These are phyloP conservation scores for Oncorhynchus tshawytscha DNA, from an alignment of 2,113 vertebrate genomes.

Conservation along the genomic window DNA sequence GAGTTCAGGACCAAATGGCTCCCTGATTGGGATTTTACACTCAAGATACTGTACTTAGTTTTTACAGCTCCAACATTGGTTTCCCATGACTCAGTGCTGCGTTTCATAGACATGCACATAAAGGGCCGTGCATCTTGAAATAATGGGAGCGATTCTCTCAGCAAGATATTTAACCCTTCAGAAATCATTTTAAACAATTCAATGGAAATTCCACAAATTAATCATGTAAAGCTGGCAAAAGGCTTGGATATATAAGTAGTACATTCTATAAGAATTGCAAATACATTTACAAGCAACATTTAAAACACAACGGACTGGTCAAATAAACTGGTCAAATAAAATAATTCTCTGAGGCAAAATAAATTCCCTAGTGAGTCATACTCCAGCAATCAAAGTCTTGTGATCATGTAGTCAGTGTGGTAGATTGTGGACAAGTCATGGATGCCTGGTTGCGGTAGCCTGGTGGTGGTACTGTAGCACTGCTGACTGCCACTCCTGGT, in stretches of 20 bases:
- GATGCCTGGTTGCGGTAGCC: not conserved
- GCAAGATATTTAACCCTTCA: not conserved
- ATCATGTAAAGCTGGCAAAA: too few species aligned
- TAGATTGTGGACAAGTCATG: not conserved
- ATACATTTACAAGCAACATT: too few species aligned
- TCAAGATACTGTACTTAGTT: not conserved
- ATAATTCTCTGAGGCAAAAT: not conserved
- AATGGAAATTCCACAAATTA: too few species aligned
- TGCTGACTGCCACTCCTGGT: not conserved
- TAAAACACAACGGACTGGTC: too few species aligned
- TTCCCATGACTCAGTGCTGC: constrained; percentile 10
- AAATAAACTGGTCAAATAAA: not conserved
- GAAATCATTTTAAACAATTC: too few species aligned
- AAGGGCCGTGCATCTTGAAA: not conserved
- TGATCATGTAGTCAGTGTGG: not conserved
- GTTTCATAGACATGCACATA: not conserved
- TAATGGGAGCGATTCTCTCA: too few species aligned
- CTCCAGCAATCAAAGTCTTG: not conserved
- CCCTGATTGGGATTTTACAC: constrained; percentile 23
- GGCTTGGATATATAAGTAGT: too few species aligned
- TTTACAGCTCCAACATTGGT: not conserved
- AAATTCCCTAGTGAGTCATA: constrained; percentile 8
- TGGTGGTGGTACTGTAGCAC: not conserved
- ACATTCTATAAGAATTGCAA: too few species aligned
- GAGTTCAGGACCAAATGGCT: constrained; percentile 9